Conservation (phyloP, 2,888 invertebrate genomes). For the Oxytorus armatus region DNA sequence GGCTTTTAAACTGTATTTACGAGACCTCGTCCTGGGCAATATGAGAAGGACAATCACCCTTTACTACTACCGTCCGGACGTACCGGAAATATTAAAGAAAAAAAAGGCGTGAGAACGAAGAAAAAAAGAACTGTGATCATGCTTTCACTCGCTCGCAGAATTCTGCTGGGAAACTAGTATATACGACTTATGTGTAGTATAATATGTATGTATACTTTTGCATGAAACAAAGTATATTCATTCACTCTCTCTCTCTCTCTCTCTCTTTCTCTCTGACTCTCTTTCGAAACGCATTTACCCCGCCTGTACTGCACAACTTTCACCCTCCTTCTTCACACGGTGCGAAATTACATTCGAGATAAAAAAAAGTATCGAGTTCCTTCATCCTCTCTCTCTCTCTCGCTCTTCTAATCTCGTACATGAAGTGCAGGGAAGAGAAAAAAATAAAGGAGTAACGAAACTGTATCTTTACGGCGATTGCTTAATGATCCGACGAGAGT, state of each 20-base stretch:
- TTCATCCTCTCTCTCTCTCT: no score
- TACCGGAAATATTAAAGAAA: conserved; percentile 69
- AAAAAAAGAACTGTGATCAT: conserved; percentile 16
- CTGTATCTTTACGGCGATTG: conserved; percentile 13
- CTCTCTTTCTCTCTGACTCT: no score
- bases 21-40: conserved; percentile 70
- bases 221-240: not conserved
- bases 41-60: conserved; percentile 72
- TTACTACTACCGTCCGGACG: conserved; percentile 32
- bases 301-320: not conserved
- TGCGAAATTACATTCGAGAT: conserved; percentile 38
- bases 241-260: no score
- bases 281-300: no score
- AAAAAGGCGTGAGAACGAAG: conserved; percentile 20
- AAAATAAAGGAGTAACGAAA: not conserved
- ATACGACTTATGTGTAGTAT: not conserved
- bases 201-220: not conserved
- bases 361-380: not conserved
- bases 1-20: conserved; percentile 74
- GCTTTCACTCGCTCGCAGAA: no score
- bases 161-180: no score
- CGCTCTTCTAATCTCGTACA: conserved; percentile 1
- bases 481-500: conserved; percentile 16
- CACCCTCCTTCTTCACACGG: conserved; percentile 23
- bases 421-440: not conserved